Evolutionary conservation across 2,797 vertebrate species (phyloP).

Genomic region (Enteromius radiatus): DNA sequence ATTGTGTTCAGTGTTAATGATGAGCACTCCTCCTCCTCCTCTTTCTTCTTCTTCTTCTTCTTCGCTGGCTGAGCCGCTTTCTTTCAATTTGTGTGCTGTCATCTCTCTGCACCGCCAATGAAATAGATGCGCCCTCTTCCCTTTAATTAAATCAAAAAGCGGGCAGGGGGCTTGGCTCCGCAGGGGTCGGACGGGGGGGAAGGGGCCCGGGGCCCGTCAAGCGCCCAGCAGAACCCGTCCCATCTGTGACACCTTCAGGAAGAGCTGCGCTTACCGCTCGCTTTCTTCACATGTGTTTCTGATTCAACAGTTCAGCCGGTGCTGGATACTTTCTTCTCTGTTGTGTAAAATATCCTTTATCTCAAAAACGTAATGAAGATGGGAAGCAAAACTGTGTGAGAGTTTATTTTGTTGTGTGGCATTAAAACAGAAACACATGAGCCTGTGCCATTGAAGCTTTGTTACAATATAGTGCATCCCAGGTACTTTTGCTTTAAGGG

Average conservation of each 20-base stretch:
- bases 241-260: slow-evolving; percentile 31
- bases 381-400: neutral
- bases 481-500: no score
- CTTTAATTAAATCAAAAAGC: slow-evolving; percentile 83
- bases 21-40: slow-evolving; percentile 67
- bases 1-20: slow-evolving; percentile 82
- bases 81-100: slow-evolving; percentile 87
- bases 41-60: slow-evolving; percentile 37
- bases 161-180: slow-evolving; percentile 65
- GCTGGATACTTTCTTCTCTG: neutral
- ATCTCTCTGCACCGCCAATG: slow-evolving; percentile 71
- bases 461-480: neutral
- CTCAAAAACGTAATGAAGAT: neutral
- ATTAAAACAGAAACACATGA: neutral
- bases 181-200: slow-evolving; percentile 62
- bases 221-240: slow-evolving; percentile 60
- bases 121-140: slow-evolving; percentile 79
- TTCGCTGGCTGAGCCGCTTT: slow-evolving; percentile 72
- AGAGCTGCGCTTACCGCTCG: slow-evolving; percentile 2
- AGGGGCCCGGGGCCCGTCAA: slow-evolving; percentile 36
- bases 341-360: neutral
- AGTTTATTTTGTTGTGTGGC: neutral
- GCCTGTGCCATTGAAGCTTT: neutral
- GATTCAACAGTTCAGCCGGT: neutral
- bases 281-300: neutral